phyloP scores from a whole-genome alignment of 1,140 invertebrate genomes.

The Hylaeus anthracinus region DNA sequence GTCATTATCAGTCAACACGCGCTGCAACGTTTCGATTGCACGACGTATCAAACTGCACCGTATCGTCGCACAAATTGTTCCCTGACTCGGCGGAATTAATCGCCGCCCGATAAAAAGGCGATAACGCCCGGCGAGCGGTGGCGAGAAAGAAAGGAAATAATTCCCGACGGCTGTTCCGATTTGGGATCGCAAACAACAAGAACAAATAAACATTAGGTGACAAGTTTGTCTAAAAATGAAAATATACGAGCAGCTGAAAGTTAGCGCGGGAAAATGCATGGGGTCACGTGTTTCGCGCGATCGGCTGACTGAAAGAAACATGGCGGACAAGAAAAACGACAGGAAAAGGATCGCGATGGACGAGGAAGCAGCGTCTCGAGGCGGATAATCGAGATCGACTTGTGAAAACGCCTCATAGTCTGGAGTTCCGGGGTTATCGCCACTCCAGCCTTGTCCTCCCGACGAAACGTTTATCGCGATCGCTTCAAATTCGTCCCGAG shows the following conservation, averaged over 20 bases:
- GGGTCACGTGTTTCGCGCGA: no score
- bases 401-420: not conserved
- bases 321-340: not conserved
- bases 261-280: no score
- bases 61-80: constrained; percentile 27
- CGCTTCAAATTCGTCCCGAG: not conserved
- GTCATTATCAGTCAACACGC: constrained; percentile 19
- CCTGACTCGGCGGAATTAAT: constrained; percentile 27
- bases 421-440: not conserved
- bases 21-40: constrained; percentile 29
- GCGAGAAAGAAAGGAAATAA: not conserved
- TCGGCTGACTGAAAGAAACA: no score
- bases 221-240: no score
- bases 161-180: no score
- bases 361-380: not conserved
- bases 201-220: no score
- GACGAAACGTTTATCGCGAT: not conserved
- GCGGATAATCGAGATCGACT: not conserved
- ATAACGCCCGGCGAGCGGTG: not conserved
- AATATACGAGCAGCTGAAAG: not conserved
- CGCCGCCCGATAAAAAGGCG: constrained; percentile 14
- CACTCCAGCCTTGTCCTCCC: not conserved
- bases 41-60: constrained; percentile 22
- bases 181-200: no score
- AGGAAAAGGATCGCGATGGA: not conserved